Conservation (phyloP, 2,113 vertebrate species). For the Ptychochromis oligacanthus region DNA sequence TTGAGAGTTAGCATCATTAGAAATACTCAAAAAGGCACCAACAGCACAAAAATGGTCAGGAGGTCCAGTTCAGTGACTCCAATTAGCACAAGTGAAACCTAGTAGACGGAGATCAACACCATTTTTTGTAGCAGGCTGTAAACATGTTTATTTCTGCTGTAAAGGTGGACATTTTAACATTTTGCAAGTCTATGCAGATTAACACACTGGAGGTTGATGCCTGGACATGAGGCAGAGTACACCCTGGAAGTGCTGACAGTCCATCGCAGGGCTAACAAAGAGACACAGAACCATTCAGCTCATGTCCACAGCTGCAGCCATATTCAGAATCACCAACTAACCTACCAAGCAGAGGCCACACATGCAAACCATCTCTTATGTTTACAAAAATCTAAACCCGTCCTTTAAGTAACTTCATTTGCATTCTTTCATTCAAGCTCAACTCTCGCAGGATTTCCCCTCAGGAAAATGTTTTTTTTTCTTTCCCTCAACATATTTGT, state of each 20-base stretch:
- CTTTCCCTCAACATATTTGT: neutral
- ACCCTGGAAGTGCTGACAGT: accelerated
- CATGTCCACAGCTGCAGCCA: neutral
- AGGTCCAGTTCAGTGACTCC: neutral
- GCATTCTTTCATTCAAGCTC: neutral
- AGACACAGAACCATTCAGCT: neutral
- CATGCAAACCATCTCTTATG: neutral
- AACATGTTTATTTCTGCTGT: neutral
- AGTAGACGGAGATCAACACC: neutral
- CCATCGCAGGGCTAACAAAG: neutral
- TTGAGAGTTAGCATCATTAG: neutral
- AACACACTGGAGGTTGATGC: too few species aligned
- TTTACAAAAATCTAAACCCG: neutral
- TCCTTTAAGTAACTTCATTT: neutral
- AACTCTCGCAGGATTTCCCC: neutral
- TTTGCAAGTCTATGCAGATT: neutral
- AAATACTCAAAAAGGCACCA: neutral
- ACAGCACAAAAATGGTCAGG: too few species aligned
- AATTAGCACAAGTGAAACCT: neutral
- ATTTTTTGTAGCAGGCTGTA: neutral
- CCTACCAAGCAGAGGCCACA: accelerated
- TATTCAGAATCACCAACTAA: neutral
- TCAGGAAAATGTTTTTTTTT: neutral
- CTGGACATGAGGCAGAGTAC: neutral
- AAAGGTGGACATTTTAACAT: neutral